Evolutionary conservation across 2,888 invertebrate genomes (phyloP), one percentile per base, ranked within the genome.

Genomic region (Notocelia uddmanniana): DNA sequence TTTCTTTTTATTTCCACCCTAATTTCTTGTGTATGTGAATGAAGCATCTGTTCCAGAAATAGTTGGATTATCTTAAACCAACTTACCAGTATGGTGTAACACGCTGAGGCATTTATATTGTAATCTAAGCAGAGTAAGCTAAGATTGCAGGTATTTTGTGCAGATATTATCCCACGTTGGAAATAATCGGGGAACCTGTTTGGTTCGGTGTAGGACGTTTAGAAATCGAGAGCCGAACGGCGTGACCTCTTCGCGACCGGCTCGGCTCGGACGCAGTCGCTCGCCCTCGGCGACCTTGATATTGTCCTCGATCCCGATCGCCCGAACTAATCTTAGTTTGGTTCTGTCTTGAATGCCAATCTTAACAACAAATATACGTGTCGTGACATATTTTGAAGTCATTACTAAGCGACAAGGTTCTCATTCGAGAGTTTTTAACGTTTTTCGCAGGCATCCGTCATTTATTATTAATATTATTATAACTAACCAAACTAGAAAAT

Each of bases 211-310:
- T 76, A 74, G 75, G 72, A 64, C 78, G 77, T 81, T 81, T 81
- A 81, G 84, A 84, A 84, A 77, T 83, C 83, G 81, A 84, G 86
- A 84, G 83, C 85, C 85, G 85, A 83, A 82, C 84, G 81, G 87
- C 52, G 71, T 67, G 89, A 89, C 90, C 90, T 90, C 89, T 83
- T 87, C 86, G 85, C 85, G 90, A 86, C 89, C 89, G 87, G 86
- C 85, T 89, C 89, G 87, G 86, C 85, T 89, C 76, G 87, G 85
- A 85, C 89, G 85, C 83, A 81, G 85, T 83, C 83, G 84, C 82
- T 85, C 81, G 82, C 84, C 85, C 84, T 82, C 82, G 77, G 81
- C 86, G 86, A 83, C 91, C 92, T 91, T 91, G 91, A 86, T 85
- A 85, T 79, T 80, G 83, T 81, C 84, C 84, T 83, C 82, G 81